phyloP scores from a whole-genome alignment of 2,113 vertebrate species.

The Xiphophorus maculatus region DNA sequence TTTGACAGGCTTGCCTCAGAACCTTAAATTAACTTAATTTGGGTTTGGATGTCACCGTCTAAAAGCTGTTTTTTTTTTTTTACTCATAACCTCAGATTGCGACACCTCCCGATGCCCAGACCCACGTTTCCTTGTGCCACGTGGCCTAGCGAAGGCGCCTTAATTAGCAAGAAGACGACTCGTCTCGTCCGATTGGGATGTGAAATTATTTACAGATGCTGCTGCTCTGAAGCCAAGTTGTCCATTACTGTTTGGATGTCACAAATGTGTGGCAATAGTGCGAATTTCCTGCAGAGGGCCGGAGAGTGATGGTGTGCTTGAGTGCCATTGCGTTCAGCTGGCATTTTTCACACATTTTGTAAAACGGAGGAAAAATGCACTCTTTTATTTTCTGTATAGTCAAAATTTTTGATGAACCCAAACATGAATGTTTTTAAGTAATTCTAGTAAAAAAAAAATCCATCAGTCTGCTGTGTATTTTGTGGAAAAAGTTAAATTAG shows the following conservation, averaged over 20 bases:
- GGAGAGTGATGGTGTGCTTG: slow-evolving; percentile 32
- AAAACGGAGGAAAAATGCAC: too few species aligned
- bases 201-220: slow-evolving; percentile 50
- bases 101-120: slow-evolving; percentile 25
- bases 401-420: too few species aligned
- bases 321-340: slow-evolving; percentile 1
- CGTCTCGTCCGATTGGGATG: slow-evolving; percentile 28
- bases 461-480: too few species aligned
- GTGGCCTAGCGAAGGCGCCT: slow-evolving; percentile 43
- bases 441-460: too few species aligned
- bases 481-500: too few species aligned
- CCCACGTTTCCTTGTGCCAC: slow-evolving; percentile 24
- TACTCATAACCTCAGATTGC: slow-evolving; percentile 47
- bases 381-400: too few species aligned
- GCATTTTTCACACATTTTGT: neutral
- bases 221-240: slow-evolving; percentile 30
- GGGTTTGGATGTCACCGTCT: slow-evolving; percentile 52
- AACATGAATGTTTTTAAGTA: too few species aligned
- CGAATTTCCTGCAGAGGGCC: slow-evolving; percentile 8
- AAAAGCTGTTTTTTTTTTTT: slow-evolving; percentile 35
- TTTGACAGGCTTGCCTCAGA: slow-evolving; percentile 51
- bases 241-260: slow-evolving; percentile 11
- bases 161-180: slow-evolving; percentile 65
- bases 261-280: slow-evolving; percentile 46
- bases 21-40: slow-evolving; percentile 73